A percentile compares a stretch with the other conserved stretches of the same genome.
Conservation (phyloP, 2,113 vertebrate genomes). For the Pandion haliaetus region DNA sequence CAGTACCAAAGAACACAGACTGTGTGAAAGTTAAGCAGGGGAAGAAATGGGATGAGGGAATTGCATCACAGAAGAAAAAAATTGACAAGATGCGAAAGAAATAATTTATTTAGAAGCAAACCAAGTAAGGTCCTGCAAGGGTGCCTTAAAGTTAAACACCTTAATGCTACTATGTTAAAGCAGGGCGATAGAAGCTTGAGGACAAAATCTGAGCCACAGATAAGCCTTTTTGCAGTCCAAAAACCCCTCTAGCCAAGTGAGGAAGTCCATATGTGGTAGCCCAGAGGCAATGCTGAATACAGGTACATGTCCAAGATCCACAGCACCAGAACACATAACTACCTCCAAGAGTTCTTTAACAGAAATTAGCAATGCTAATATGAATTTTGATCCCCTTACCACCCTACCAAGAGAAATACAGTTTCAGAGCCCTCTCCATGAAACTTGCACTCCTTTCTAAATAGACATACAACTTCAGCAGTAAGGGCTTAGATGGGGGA, state of each 20-base stretch:
- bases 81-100: neutral
- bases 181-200: accelerated
- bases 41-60: neutral
- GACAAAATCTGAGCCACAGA: neutral
- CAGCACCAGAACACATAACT: neutral
- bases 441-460: neutral
- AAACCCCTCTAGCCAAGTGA: neutral
- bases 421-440: neutral
- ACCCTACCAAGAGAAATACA: neutral
- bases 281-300: neutral
- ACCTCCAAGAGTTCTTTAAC: neutral
- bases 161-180: neutral
- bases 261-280: neutral
- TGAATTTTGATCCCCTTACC: neutral
- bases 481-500: neutral
- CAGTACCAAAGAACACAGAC: neutral
- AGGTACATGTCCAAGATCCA: neutral
- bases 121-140: neutral
- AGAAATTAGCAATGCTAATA: neutral
- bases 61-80: neutral
- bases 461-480: neutral
- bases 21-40: neutral
- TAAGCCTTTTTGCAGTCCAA: neutral
- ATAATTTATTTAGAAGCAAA: neutral
- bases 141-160: neutral